phyloP scores from a whole-genome alignment of 2,888 invertebrate species.

The Emmelina monodactyla region DNA sequence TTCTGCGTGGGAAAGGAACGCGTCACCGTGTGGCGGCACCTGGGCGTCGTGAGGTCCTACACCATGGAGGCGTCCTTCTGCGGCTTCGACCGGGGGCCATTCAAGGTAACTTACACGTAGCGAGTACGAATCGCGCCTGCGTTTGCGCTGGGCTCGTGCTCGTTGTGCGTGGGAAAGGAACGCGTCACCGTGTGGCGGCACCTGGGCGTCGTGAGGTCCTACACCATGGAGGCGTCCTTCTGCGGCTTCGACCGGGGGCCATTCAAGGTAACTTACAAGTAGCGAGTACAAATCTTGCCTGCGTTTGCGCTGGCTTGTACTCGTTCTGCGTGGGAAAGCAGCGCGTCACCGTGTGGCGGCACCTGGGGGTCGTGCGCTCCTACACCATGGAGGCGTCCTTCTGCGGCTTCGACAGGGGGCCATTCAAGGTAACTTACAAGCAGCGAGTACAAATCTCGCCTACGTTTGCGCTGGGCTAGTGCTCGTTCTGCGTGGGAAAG shows the following conservation, averaged over 20 bases:
- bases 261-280: constrained; percentile 72
- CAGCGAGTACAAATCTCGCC: constrained; percentile 70
- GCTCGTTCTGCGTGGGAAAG: constrained; percentile 81
- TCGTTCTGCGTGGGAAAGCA: constrained; percentile 79
- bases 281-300: no score
- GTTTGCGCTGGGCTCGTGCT: constrained; percentile 76
- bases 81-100: constrained; percentile 80
- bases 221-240: constrained; percentile 89
- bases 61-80: constrained; percentile 90
- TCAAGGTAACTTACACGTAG: no score
- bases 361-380: constrained; percentile 76
- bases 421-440: constrained; percentile 72
- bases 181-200: constrained; percentile 87
- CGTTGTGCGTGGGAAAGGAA: constrained; percentile 82
- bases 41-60: constrained; percentile 77
- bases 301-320: constrained; percentile 77
- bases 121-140: constrained; percentile 73
- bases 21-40: constrained; percentile 86
- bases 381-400: constrained; percentile 91
- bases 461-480: constrained; percentile 75
- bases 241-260: constrained; percentile 83
- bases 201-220: constrained; percentile 76
- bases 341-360: constrained; percentile 85
- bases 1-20: constrained; percentile 79
- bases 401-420: constrained; percentile 83